Evolutionary conservation across 1,140 invertebrate species (phyloP), one percentile per base, ranked within the genome.

Genomic region (Conopomorpha cramerella): DNA sequence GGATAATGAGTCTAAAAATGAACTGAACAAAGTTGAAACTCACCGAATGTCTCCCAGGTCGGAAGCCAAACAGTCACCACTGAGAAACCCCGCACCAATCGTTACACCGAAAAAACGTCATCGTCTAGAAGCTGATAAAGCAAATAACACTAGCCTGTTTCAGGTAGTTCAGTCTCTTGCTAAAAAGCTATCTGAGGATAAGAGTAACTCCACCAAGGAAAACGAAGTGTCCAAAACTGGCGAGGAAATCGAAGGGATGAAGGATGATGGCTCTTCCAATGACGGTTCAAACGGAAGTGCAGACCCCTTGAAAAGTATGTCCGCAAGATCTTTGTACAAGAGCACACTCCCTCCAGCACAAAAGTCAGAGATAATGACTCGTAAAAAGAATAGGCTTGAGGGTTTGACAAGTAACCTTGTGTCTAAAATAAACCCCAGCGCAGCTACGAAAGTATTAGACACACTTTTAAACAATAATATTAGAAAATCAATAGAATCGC

Each of bases 71-170:
- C 51, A 46, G 12, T 66, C 70, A 11, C 65, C 68, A 10, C 16
- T 59, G 16, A 51, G 67, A 25, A 61, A 72, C 43, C 48, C 56
- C 16, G 71, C 72, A 16, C 74, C 74, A 29, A 76, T 78, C 16
- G 74, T 74, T 2, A 80, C 78, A 30, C 82, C 82, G 6, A 83
- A 83, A 43, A 83, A 83, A 42, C 63, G 82, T 0, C 82, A 83
- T 42, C 53, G 77, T 39, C 47, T 80, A 19, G 76, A 80, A 55
- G 71, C 65, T 17, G 77, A 78, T 11, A 74, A 70, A 41, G 58
- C 52, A 27, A 51, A 58, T 16, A 56, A 66, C 47, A 62, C 67
- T 18, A 71, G 60, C 29, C 55, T 77, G 32, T 70, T 77, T 45
- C 60, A 68, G 46, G 77, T 78, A 10, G 77, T 78, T 11, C 73